Base-by-base conservation (phyloP, 2,113 vertebrate genomes). In the Vanacampus margaritifer region DNA sequence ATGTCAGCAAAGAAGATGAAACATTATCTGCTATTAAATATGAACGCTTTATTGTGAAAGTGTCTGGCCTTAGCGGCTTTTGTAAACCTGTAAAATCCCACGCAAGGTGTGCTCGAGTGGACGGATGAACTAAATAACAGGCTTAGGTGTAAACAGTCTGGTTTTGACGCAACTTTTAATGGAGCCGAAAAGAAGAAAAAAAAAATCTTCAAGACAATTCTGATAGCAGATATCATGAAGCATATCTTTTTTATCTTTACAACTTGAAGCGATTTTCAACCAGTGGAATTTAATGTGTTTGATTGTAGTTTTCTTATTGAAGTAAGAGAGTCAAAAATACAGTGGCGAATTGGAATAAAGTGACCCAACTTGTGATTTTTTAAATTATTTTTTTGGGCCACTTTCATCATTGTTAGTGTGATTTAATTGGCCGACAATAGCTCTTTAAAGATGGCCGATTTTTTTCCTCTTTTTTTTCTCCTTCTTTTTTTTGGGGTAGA, bases 11-110 rank as follows among this genome's bases (percentile, higher is more conserved):
- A 73, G 74, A 73, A 89, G 90, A 91, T 91, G 86, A 91, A 90
- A 89, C 73, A 69, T 83, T 81, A 84, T 85, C 82, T 75, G 82
- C 64, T 84, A 91, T 91, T 90, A 91, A 90, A 91, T 90, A 89
- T 89, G 85, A 80, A 91, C 87, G 79, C 74, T 77, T 75, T 64
- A 71, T 75, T 86, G 79, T 87, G 80, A 81, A 89, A 77, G 74
- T 88, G 81, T 85, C 83, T 84, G 45, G 51, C 77, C 80, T 90
- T 82, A 81, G 79, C 83, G 80, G 75, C 82, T 81, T 89, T 89
- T 86, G 76, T 86, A 83, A n/a, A 78, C 72, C 74, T 68, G 76
- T 71, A 80, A 76, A 87, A 82, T 21, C 59, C 79, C 72, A 80
- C 62, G 68, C 50, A 32, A 69, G 32, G 68, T 69, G 72, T 74